phyloP scores from a whole-genome alignment of 2,888 invertebrate genomes.

The Meiosimyza platycephala region DNA sequence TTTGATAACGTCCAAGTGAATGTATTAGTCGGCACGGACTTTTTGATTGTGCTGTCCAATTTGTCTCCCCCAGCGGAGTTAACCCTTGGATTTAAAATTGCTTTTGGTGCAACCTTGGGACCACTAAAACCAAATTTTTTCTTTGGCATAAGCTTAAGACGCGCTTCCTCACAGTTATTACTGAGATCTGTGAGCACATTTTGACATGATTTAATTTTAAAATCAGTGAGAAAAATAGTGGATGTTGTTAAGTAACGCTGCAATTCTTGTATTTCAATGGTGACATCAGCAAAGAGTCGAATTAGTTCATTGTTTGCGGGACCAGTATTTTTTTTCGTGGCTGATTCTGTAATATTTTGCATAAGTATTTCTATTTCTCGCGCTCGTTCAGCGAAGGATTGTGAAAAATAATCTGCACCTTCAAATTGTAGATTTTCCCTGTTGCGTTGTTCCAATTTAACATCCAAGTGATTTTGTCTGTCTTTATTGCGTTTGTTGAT shows the following conservation, averaged over 20 bases:
- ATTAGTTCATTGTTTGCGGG: constrained; percentile 60
- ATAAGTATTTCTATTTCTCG: constrained; percentile 75
- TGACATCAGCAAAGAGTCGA: constrained; percentile 76
- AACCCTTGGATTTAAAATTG: constrained; percentile 53
- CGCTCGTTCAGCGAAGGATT: constrained; percentile 75
- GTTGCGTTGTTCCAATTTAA: constrained; percentile 61
- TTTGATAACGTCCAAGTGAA: constrained; percentile 65
- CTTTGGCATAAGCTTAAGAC: constrained; percentile 80
- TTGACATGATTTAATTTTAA: constrained; percentile 83
- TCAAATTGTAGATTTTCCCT: constrained; percentile 61
- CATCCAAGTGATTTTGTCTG: constrained; percentile 63
- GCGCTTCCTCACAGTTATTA: constrained; percentile 77
- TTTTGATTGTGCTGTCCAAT: constrained; percentile 43
- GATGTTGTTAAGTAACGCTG: constrained; percentile 85
- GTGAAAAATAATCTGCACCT: constrained; percentile 75
- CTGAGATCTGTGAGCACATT: constrained; percentile 78
- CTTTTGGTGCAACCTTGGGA: constrained; percentile 68
- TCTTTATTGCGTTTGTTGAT: constrained; percentile 66
- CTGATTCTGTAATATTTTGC: constrained; percentile 62
- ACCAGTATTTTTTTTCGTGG: constrained; percentile 49
- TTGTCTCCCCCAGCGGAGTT: constrained; percentile 44
- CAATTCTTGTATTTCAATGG: constrained; percentile 78
- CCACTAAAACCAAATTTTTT: constrained; percentile 89
- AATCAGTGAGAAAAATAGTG: constrained; percentile 82
- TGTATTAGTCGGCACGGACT: constrained; percentile 33